phyloP scores from a whole-genome alignment of 2,888 invertebrate species.

The Sarcophaga rosellei region DNA sequence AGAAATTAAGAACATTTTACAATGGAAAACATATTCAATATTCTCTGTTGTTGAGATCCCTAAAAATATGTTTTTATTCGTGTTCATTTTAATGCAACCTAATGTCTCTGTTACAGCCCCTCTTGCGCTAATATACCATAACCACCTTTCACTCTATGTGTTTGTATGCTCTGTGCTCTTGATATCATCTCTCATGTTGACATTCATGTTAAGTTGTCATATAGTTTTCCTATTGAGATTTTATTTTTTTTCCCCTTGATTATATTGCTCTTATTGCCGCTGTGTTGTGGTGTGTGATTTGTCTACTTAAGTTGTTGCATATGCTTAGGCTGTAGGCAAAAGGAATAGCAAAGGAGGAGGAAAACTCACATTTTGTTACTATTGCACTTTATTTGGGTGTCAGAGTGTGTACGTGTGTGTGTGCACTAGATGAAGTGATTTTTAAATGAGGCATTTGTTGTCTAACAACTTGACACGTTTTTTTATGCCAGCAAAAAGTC shows the following conservation, averaged over 20 bases:
- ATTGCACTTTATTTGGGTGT: constrained; percentile 41
- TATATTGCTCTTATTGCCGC: background rate
- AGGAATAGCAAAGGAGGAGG: background rate
- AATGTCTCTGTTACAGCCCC: background rate
- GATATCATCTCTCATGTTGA: constrained; percentile 60
- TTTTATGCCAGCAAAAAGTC: constrained; percentile 26
- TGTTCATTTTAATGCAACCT: background rate
- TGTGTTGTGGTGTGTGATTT: background rate
- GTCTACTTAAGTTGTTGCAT: constrained; percentile 3
- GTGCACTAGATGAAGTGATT: constrained; percentile 57
- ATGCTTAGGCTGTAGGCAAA: background rate
- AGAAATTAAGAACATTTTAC: background rate
- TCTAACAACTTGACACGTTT: constrained; percentile 70
- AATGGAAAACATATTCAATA: background rate
- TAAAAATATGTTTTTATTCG: background rate
- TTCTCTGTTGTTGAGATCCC: background rate
- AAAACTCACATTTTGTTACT: constrained; percentile 17
- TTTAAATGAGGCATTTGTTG: constrained; percentile 68
- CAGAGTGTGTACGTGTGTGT: constrained; percentile 5
- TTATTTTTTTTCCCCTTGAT: background rate
- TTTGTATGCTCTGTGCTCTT: background rate
- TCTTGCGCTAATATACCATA: background rate
- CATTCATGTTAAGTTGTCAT: constrained; percentile 67
- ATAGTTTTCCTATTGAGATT: constrained; percentile 53
- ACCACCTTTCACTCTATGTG: background rate